These are phyloP conservation scores for Ellobius talpinus DNA, from an alignment of 2,113 vertebrate genomes.

Conservation along the genomic window DNA sequence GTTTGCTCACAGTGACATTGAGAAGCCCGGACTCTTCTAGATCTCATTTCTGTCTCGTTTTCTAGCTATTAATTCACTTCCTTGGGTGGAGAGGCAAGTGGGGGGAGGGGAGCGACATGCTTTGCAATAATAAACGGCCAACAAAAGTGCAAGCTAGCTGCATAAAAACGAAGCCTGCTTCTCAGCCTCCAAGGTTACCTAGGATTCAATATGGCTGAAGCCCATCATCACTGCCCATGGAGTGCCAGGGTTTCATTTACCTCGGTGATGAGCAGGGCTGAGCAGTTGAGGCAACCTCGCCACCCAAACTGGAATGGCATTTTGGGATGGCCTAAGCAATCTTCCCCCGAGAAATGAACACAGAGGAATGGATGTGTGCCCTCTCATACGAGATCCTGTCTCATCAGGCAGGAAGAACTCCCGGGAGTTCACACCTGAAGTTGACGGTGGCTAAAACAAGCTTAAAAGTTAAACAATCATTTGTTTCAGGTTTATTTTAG, in stretches of 20 bases:
- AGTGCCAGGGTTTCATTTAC: neutral
- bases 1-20: conserved; percentile 88
- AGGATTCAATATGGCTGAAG: conserved; percentile 83
- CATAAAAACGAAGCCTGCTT: conserved; percentile 35
- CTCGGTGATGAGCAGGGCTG: neutral
- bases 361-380: conserved; percentile 28
- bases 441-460: conserved; percentile 75
- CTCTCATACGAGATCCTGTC: neutral
- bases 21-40: conserved; percentile 87
- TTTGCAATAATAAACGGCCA: conserved; percentile 82
- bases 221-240: neutral
- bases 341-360: conserved; percentile 62
- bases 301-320: conserved; percentile 41
- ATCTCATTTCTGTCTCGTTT: conserved; percentile 90
- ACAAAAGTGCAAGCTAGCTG: conserved; percentile 80
- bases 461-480: conserved; percentile 83
- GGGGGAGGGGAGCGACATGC: conserved; percentile 74
- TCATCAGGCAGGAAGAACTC: conserved; percentile 55
- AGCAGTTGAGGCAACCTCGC: conserved; percentile 6
- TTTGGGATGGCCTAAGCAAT: conserved; percentile 62
- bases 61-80: conserved; percentile 84
- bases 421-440: conserved; percentile 23
- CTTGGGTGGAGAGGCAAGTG: conserved; percentile 76
- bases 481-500: conserved; percentile 78
- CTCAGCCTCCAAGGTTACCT: conserved; percentile 76